Evolutionary conservation across 1,140 invertebrate genomes (phyloP), one percentile per base, ranked within the genome.

Genomic region (Carcinoscorpius rotundicauda): DNA sequence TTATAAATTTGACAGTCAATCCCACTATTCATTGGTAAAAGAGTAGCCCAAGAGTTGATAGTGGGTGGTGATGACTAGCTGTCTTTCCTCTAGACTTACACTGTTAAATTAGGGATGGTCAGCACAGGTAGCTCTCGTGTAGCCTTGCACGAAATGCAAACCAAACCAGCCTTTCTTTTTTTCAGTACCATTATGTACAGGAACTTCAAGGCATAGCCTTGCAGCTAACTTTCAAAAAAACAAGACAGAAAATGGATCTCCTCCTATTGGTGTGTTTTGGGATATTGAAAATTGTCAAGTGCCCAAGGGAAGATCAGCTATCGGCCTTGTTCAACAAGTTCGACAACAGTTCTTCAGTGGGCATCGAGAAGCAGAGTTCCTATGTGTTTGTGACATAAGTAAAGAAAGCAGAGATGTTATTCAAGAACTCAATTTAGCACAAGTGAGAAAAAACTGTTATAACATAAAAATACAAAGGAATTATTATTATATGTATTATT

Each of bases 211-310:
- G 29, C 29, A 60, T 57, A 68, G 67, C 49, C 62, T 69, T 51
- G 66, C 66, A 61, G 66, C 68, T 5, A 67, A 52, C 51, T 68
- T 70, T 59, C 62, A 68, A 60, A 63, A 70, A 63, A 11, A 61
- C 9, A 61, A n/a, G 48, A 52, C 48, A 3, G 10, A 64, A 64
- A 49, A n/a, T 55, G 6, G n/a, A 55, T 6, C 60, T 52, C 83
- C 84, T 60, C 87, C 89, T 2, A 86, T 93, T 74, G 91, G 89
- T 62, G 88, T 94, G 60, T 94, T 93, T 78, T 94, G 91, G 91
- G 91, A 94, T 75, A 94, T 94, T 73, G 90, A 94, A 81, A 94
- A 92, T 74, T 90, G 88, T 77, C 83, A 84, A 75, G 85, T 94
- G 53, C 89, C 90, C 5, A 85, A 85, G 75, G 85, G 85, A 62